phyloP scores from a whole-genome alignment of 2,888 invertebrate genomes.

The Lithophane semibrunnea region DNA sequence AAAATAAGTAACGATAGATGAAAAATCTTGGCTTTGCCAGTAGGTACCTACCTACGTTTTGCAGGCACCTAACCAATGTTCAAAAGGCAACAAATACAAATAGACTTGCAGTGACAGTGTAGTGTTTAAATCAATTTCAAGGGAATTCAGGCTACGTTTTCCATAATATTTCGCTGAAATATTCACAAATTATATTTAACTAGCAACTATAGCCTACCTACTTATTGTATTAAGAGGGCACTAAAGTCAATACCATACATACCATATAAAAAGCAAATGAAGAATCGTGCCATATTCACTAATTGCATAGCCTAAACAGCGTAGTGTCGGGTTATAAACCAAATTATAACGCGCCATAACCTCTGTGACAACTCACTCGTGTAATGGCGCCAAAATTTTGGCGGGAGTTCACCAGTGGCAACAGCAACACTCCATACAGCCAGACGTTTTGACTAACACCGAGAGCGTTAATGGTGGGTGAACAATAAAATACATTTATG shows the following conservation, averaged over 20 bases:
- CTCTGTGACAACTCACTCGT: constrained; percentile 87
- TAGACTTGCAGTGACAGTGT: background rate
- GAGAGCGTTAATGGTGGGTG: constrained; percentile 84
- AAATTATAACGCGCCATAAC: constrained; percentile 90
- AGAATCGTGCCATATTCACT: constrained; percentile 60
- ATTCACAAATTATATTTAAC: too few relatives aligned
- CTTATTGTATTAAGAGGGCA: background rate
- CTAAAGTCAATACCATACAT: background rate
- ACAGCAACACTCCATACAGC: constrained; percentile 75
- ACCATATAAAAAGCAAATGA: constrained; percentile 12
- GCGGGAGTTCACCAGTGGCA: constrained; percentile 78
- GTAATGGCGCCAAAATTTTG: constrained; percentile 87
- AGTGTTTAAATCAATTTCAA: background rate
- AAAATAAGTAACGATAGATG: background rate
- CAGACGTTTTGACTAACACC: constrained; percentile 80
- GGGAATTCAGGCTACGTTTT: background rate
- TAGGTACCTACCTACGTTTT: background rate
- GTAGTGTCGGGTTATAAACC: constrained; percentile 88
- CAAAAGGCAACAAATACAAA: background rate
- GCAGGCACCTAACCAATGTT: background rate
- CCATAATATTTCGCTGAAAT: background rate
- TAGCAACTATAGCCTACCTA: background rate
- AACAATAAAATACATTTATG: constrained; percentile 85
- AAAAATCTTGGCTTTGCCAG: background rate
- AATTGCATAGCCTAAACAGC: constrained; percentile 83